These are phyloP conservation scores for Ophion ventricosus DNA, from an alignment of 2,888 invertebrate genomes.

Conservation along the genomic window DNA sequence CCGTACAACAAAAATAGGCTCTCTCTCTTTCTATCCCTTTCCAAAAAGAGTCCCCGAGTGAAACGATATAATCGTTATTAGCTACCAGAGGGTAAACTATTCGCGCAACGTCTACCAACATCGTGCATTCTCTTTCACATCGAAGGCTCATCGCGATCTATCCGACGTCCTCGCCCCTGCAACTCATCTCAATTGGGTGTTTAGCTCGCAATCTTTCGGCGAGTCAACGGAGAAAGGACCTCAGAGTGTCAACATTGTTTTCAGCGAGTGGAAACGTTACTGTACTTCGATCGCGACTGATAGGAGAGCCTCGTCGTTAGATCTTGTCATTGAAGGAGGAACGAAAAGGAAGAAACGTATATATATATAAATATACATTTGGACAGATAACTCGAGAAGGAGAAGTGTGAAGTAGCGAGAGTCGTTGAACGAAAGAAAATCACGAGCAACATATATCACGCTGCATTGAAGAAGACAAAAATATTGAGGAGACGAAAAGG, in stretches of 20 bases:
- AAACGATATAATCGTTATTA: not conserved
- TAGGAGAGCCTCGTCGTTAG: not conserved
- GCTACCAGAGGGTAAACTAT: too few relatives aligned
- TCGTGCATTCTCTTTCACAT: not conserved
- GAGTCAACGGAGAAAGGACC: not conserved
- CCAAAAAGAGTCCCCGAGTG: not conserved
- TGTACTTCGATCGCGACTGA: not conserved
- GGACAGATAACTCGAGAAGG: not conserved
- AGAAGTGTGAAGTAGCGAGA: not conserved
- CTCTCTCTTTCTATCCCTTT: constrained; percentile 8
- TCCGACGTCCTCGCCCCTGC: too few relatives aligned
- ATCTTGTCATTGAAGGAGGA: not conserved
- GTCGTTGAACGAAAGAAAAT: not conserved
- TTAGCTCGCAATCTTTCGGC: not conserved
- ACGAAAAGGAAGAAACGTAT: not conserved
- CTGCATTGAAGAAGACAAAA: not conserved
- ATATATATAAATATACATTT: not conserved
- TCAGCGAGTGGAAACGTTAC: not conserved
- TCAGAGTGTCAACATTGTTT: not conserved
- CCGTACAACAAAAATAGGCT: constrained; percentile 31
- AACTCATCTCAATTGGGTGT: too few relatives aligned
- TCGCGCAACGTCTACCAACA: not conserved
- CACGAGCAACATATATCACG: not conserved
- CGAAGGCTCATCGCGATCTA: not conserved
- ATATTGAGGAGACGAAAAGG: not conserved